Evolutionary conservation across 2,888 invertebrate species (phyloP), one percentile per base, ranked within the genome.

Genomic region (Brachyopa scutellaris): DNA sequence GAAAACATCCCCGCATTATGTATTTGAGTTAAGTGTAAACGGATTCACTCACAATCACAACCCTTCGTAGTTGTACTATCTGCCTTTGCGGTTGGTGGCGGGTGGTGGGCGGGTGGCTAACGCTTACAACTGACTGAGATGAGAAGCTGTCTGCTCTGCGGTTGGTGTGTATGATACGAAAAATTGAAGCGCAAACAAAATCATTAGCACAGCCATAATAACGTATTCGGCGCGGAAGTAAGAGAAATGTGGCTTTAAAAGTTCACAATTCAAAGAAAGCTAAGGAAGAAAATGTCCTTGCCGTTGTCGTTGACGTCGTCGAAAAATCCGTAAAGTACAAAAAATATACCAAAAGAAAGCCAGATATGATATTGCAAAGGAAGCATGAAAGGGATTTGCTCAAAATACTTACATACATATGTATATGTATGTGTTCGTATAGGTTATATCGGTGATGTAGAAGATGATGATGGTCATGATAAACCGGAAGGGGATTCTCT

Each of bases 401-500:
- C 2, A 9, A 21, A 47, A 47, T 47, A 11, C n/a, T n/a, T n/a
- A n/a, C n/a, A n/a, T n/a, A n/a, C n/a, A n/a, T n/a, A n/a, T n/a
- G n/a, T n/a, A n/a, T n/a, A n/a, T n/a, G n/a, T n/a, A n/a, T n/a
- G n/a, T n/a, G n/a, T n/a, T n/a, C n/a, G n/a, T n/a, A n/a, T 26
- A 47, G 47, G 26, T 26, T 47, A 47, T 26, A 13, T 47, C 47
- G 26, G 47, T 47, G 13, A 47, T 47, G 47, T 13, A 13, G 26
- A 26, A 26, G 26, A 47, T 26, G 7, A 23, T 26, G 26, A 21
- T 15, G 23, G 2, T 26, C 6, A 13, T 26, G 21, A 11, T n/a
- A n/a, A n/a, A n/a, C n/a, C 13, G 33, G n/a, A 11, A 11, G 33
- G 5, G 1, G 33, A 33, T 23, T 21, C 47, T 15, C 13, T 47